Evolutionary conservation across 2,113 vertebrate genomes (phyloP), one percentile per base, ranked within the genome.

Genomic region (Pterophyllum scalare): DNA sequence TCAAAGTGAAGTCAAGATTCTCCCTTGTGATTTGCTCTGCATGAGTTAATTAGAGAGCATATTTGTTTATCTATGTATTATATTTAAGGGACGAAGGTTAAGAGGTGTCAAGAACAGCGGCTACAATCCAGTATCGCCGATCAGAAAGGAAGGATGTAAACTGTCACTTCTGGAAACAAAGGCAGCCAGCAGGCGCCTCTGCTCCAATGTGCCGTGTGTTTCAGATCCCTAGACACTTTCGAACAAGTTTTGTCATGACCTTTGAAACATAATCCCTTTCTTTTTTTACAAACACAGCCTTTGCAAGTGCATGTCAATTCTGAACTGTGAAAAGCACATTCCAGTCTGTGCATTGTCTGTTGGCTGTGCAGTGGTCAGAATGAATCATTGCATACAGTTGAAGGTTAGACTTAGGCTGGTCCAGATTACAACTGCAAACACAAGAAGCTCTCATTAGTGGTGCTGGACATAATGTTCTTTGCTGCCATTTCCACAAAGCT

Each of bases 111-210:
- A 9, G 38, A 86, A 77, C 82, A 74, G 22, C 12, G 28, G 52
- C 65, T 40, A 2, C 17, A 20, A 59, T 82, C 46, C 26, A 0
- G 13, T 11, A 57, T 15, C 26, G n/a, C 4, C 2, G 4, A 14
- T 79, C 70, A 58, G 38, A 81, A 1, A 83, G 92, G 92, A 95
- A 94, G 93, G 93, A 94, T 87, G 20, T 88, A 74, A 86, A 80
- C 46, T 83, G 81, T 91, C 80, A 79, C 70, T 83, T 81, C 40
- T 33, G 64, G 5, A 84, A 75, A 85, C 19, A 43, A 35, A 79
- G 59, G 49, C 87, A 81, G 88, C 24, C 70, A 58, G 70, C 88
- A 92, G 93, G 90, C 92, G 82, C 92, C 94, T 91, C 28, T 10
- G n/a, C 59, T 85, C 7, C 79, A 1, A 1, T 56, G 54, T 26